Conservation (phyloP, 2,888 invertebrate genomes). For the Metallyticus violacea region DNA sequence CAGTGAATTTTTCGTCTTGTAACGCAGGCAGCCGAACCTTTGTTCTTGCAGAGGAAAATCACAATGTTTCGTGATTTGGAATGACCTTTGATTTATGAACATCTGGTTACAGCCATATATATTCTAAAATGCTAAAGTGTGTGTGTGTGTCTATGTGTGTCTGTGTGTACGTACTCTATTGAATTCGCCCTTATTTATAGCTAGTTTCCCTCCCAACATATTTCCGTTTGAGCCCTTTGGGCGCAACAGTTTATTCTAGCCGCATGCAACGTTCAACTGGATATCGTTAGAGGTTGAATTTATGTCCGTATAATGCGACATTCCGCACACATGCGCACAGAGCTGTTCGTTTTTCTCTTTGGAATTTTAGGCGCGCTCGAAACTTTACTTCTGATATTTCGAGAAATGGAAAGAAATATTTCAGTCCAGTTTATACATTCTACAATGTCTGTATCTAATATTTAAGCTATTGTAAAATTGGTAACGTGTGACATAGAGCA, state of each 20-base stretch:
- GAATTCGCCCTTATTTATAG: neutral
- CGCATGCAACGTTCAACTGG: neutral
- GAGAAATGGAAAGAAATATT: neutral
- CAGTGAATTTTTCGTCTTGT: neutral
- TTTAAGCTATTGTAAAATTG: too few species aligned
- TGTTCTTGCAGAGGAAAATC: neutral
- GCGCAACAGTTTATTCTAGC: neutral
- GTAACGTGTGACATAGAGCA: too few species aligned
- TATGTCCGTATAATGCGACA: neutral
- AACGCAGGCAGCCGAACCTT: neutral
- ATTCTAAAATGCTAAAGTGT: neutral
- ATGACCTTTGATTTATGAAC: neutral
- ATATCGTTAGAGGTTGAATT: neutral
- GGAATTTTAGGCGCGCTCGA: neutral
- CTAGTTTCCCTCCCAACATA: neutral
- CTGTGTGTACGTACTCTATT: neutral
- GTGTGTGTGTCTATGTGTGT: neutral
- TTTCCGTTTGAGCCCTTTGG: neutral
- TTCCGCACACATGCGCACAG: neutral
- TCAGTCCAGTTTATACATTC: too few species aligned
- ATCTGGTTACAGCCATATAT: neutral
- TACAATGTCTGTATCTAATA: too few species aligned
- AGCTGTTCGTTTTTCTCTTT: too few species aligned
- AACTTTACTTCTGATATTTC: neutral
- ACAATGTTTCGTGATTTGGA: neutral